A percentile compares a stretch with the other conserved stretches of the same genome.
Evolutionary conservation across 2,797 vertebrate genomes (phyloP).

Genomic region (Myotis planiceps): DNA sequence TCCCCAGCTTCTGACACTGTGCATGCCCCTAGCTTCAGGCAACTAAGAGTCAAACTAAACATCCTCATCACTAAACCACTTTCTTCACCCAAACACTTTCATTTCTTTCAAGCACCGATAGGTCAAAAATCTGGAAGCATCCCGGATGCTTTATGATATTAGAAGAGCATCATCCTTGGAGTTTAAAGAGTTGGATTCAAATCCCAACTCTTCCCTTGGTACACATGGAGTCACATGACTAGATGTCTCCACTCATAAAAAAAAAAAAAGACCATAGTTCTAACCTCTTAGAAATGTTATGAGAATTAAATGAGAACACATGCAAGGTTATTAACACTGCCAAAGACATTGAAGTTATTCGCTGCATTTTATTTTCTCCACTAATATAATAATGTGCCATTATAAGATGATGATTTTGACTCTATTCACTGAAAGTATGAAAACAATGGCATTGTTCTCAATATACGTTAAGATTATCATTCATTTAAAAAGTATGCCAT

Average conservation of each 20-base stretch:
- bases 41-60: background rate
- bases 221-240: background rate
- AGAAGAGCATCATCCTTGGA: background rate
- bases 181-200: background rate
- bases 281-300: background rate
- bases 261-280: background rate
- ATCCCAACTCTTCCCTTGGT: background rate
- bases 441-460: slow-evolving; percentile 58
- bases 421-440: slow-evolving; percentile 25
- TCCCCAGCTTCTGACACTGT: background rate
- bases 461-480: background rate
- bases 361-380: background rate
- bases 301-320: slow-evolving; percentile 36
- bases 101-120: background rate
- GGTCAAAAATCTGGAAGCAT: background rate
- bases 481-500: background rate
- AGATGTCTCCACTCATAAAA: background rate
- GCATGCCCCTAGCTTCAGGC: background rate
- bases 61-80: background rate
- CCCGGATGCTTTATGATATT: background rate
- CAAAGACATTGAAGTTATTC: background rate
- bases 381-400: background rate
- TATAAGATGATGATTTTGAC: slow-evolving; percentile 4
- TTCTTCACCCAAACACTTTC: background rate
- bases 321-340: background rate